A percentile compares a stretch with the other conserved stretches of the same genome.
These are phyloP conservation scores for Bufotes viridis DNA, from an alignment of 2,797 vertebrate species.

Conservation along the genomic window DNA sequence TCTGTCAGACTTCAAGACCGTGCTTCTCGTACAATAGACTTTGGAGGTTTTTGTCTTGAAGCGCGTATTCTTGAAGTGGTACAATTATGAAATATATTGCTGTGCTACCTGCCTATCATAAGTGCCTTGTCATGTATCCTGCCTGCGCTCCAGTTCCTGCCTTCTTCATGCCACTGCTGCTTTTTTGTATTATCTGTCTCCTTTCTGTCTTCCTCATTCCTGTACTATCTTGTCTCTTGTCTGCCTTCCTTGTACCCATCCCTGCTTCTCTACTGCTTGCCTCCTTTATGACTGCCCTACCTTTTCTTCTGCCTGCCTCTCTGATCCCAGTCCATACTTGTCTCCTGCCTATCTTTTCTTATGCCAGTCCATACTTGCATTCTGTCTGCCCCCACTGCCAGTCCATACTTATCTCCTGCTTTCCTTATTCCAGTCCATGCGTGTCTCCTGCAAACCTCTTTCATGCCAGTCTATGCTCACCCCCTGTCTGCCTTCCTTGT, in stretches of 20 bases:
- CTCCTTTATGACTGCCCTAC: too few relatives aligned
- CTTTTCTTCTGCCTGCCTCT: background rate
- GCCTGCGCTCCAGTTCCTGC: too few relatives aligned
- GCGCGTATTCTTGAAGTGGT: background rate
- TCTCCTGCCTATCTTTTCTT: background rate
- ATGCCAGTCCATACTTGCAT: too few relatives aligned
- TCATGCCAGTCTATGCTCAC: too few relatives aligned
- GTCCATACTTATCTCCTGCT: too few relatives aligned
- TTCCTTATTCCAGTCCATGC: too few relatives aligned
- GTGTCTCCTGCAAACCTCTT: too few relatives aligned
- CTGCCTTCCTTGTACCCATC: too few relatives aligned
- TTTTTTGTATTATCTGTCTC: background rate
- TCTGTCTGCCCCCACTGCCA: too few relatives aligned
- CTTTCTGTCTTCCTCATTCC: background rate
- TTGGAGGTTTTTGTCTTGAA: background rate
- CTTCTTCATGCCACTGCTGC: background rate
- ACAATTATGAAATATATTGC: background rate
- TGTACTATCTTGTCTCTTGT: background rate
- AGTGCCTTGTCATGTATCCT: background rate
- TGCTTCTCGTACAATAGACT: background rate
- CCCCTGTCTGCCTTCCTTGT: too few relatives aligned
- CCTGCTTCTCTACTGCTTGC: background rate
- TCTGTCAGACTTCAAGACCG: background rate
- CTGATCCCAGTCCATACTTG: too few relatives aligned
- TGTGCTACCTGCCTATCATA: background rate